phyloP scores from a whole-genome alignment of 2,797 vertebrate species.

The Myripristis murdjan region DNA sequence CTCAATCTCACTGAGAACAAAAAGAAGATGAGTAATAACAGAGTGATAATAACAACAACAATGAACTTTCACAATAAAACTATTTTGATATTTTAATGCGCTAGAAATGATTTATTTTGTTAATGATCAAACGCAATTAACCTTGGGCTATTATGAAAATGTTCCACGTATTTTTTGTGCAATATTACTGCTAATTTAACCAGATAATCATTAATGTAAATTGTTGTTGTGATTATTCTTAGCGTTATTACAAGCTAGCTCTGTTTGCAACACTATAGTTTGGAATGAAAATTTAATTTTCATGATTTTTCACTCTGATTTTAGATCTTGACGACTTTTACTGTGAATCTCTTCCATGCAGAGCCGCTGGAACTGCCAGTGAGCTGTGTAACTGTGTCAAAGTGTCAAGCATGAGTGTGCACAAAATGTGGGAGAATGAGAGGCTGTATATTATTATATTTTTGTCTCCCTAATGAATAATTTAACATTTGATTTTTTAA shows the following conservation, averaged over 20 bases:
- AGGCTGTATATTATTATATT: conserved; percentile 70
- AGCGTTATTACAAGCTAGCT: conserved; percentile 80
- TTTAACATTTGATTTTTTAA: conserved; percentile 70
- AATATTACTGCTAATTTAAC: conserved; percentile 80
- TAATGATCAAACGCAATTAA: conserved; percentile 84
- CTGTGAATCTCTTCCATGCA: conserved; percentile 85
- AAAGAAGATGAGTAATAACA: conserved; percentile 78
- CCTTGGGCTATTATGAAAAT: conserved; percentile 81
- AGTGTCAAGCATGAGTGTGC: conserved; percentile 83
- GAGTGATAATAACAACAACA: conserved; percentile 87
- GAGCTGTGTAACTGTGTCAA: conserved; percentile 78
- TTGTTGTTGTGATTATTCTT: conserved; percentile 88
- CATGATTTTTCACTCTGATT: conserved; percentile 60
- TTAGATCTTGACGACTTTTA: conserved; percentile 81
- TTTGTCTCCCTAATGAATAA: conserved; percentile 56
- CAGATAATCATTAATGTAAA: conserved; percentile 73
- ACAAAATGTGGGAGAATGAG: conserved; percentile 77
- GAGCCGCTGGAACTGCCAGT: conserved; percentile 70
- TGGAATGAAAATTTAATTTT: conserved; percentile 68
- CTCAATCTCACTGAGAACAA: conserved; percentile 72
- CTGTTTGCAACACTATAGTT: conserved; percentile 74
- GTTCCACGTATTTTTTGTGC: conserved; percentile 78
- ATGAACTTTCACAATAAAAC: conserved; percentile 83
- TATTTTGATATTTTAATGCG: conserved; percentile 86
- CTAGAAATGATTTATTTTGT: conserved; percentile 86